These are phyloP conservation scores for Boleophthalmus pectinirostris DNA, from an alignment of 2,113 vertebrate genomes.

Conservation along the genomic window DNA sequence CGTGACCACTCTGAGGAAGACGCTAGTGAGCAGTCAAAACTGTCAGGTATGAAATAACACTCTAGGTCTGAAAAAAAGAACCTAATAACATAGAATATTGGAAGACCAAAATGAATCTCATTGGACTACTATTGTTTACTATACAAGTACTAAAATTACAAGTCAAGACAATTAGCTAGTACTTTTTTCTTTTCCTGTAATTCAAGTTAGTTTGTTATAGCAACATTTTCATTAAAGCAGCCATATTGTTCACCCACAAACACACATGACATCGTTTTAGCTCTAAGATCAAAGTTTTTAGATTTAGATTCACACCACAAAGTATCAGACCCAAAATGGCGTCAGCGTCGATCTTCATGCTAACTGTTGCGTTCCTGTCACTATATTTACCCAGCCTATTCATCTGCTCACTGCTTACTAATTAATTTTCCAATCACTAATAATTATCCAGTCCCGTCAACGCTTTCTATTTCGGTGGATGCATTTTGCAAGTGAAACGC, in stretches of 20 bases:
- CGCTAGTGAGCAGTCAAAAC: too few species aligned
- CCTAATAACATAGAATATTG: too few species aligned
- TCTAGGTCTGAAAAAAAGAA: too few species aligned
- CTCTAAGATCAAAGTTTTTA: conserved; percentile 20
- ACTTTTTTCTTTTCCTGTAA: too few species aligned
- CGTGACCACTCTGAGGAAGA: too few species aligned
- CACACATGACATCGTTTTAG: neutral
- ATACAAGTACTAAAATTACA: too few species aligned
- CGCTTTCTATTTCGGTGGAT: conserved; percentile 28
- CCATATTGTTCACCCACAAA: neutral
- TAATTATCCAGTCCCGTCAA: conserved; percentile 36
- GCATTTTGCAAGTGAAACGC: conserved; percentile 36
- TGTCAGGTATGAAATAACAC: too few species aligned
- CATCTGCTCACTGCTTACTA: conserved; percentile 24
- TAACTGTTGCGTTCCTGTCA: neutral
- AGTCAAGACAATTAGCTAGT: too few species aligned
- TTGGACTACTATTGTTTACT: too few species aligned
- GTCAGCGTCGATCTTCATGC: neutral
- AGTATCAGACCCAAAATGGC: neutral
- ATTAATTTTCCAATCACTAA: conserved; percentile 49
- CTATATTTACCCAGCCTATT: conserved; percentile 6
- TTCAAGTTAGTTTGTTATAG: too few species aligned
- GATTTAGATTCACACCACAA: neutral
- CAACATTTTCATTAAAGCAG: too few species aligned
- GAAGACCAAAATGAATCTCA: too few species aligned